Evolutionary conservation across 2,113 vertebrate species (phyloP).

Genomic region (Eurypyga helias): DNA sequence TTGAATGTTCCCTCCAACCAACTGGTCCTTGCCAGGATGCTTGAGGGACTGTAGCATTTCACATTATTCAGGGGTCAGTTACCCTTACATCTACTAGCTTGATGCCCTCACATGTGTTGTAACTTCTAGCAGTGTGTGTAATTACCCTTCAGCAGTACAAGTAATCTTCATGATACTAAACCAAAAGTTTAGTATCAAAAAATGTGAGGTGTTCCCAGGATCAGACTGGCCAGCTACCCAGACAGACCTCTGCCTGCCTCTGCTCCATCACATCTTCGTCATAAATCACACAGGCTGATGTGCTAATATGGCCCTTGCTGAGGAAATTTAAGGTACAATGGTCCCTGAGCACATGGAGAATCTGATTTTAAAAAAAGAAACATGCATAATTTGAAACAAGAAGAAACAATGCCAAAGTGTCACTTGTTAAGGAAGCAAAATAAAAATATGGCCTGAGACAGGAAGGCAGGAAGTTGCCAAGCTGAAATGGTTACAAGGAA

Average conservation of each 20-base stretch:
- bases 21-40: neutral
- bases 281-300: neutral
- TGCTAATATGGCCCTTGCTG: neutral
- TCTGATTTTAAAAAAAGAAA: neutral
- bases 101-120: accelerated
- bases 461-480: neutral
- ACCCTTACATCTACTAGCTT: neutral
- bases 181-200: neutral
- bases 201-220: neutral
- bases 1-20: neutral
- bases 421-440: neutral
- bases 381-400: accelerated
- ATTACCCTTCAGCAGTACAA: neutral
- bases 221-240: neutral
- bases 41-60: neutral
- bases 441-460: neutral
- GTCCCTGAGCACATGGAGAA: neutral
- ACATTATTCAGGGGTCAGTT: neutral
- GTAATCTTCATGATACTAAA: neutral
- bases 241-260: neutral
- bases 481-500: neutral
- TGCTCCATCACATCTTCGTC: neutral
- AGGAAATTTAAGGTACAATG: neutral
- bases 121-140: neutral
- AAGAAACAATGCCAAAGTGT: neutral